phyloP scores from a whole-genome alignment of 2,888 invertebrate species.

The Dynastes hyllus region DNA sequence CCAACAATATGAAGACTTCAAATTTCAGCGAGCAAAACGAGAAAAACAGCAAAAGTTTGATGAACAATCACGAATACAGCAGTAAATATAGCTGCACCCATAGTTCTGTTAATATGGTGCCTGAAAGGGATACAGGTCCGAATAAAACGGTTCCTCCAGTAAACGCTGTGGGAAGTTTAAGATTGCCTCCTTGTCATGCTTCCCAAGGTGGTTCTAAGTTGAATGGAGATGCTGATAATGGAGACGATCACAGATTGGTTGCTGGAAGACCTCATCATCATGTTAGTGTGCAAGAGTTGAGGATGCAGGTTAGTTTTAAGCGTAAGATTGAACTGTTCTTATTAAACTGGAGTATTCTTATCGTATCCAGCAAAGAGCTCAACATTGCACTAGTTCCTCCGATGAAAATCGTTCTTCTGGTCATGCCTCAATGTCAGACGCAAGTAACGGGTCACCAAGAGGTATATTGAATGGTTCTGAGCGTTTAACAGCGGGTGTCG shows the following conservation, averaged over 20 bases:
- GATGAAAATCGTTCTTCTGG: slow-evolving; percentile 94
- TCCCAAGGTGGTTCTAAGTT: slow-evolving; percentile 60
- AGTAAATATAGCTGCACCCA: slow-evolving; percentile 63
- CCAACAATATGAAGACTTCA: slow-evolving; percentile 69
- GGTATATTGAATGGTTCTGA: slow-evolving; percentile 66
- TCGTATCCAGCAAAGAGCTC: slow-evolving; percentile 62
- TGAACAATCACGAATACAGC: slow-evolving; percentile 62
- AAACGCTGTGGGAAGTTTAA: slow-evolving; percentile 64
- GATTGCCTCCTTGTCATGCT: slow-evolving; percentile 61
- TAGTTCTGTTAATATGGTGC: slow-evolving; percentile 71
- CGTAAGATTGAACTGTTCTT: slow-evolving; percentile 24
- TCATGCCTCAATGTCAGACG: slow-evolving; percentile 95
- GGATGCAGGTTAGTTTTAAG: slow-evolving; percentile 72
- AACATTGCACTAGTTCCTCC: slow-evolving; percentile 81
- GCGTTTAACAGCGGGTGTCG: slow-evolving; percentile 78
- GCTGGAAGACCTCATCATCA: slow-evolving; percentile 75
- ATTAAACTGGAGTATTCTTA: slow-evolving; percentile 54
- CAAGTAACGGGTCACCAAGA: slow-evolving; percentile 80
- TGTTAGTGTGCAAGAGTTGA: slow-evolving; percentile 77
- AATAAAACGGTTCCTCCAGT: slow-evolving; percentile 70
- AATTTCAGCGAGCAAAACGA: slow-evolving; percentile 68
- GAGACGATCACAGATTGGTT: slow-evolving; percentile 64
- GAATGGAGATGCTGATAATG: slow-evolving; percentile 59
- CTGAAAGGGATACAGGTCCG: slow-evolving; percentile 73
- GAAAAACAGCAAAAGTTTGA: slow-evolving; percentile 62